Evolutionary conservation across 2,797 vertebrate species (phyloP).

Genomic region (Lophotriccus pileatus): DNA sequence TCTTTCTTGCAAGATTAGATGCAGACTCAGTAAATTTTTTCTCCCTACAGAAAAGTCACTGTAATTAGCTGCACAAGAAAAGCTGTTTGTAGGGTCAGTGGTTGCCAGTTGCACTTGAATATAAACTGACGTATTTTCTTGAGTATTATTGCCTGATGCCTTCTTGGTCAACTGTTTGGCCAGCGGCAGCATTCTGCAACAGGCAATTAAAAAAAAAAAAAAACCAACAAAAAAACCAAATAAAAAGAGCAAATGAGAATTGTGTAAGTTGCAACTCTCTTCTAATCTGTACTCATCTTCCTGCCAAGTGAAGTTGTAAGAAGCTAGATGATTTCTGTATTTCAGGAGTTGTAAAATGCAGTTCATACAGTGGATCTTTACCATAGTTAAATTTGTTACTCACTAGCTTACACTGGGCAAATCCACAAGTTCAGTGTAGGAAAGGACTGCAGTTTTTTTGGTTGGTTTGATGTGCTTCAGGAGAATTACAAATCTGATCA

Average conservation of each 20-base stretch:
- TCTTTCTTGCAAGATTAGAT: neutral
- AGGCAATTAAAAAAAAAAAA: neutral
- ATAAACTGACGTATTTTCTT: neutral
- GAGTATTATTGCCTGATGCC: neutral
- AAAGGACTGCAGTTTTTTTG: slow-evolving; percentile 26
- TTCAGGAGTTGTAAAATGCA: neutral
- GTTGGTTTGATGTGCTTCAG: slow-evolving; percentile 51
- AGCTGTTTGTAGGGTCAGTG: neutral
- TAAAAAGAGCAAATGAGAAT: neutral
- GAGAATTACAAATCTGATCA: slow-evolving; percentile 53
- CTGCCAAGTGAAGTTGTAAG: neutral
- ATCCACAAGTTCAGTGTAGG: neutral
- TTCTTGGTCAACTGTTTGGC: neutral
- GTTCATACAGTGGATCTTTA: neutral
- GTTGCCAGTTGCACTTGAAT: neutral
- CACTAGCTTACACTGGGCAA: neutral
- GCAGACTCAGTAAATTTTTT: neutral
- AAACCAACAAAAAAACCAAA: neutral
- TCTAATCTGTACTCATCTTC: neutral
- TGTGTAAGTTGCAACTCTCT: neutral
- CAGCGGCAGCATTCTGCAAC: neutral
- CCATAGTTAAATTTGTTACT: neutral
- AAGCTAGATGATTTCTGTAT: neutral
- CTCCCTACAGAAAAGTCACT: neutral
- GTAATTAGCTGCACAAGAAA: neutral